phyloP scores from a whole-genome alignment of 2,797 vertebrate genomes.

The Typhlichthys subterraneus region DNA sequence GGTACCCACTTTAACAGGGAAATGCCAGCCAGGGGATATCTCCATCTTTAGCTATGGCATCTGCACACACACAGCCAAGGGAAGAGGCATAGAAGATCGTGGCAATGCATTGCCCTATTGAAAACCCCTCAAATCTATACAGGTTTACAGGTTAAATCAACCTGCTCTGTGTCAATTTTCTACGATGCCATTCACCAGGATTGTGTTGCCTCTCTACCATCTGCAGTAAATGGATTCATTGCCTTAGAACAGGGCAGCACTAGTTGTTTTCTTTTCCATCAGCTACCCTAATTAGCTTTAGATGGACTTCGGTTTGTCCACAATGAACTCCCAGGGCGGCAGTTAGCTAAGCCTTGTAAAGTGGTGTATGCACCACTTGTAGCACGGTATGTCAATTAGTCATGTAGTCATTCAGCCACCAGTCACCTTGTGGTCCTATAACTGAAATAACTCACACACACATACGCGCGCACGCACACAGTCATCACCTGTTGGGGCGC shows the following conservation, averaged over 20 bases:
- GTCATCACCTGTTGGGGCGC: constrained; percentile 6
- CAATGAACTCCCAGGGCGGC: constrained; percentile 56
- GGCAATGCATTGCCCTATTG: constrained; percentile 26
- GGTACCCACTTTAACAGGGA: constrained; percentile 56
- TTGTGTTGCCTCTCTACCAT: not conserved
- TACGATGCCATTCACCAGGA: not conserved
- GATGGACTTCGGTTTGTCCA: constrained; percentile 26
- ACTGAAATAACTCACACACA: constrained; percentile 6
- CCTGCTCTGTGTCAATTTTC: not conserved
- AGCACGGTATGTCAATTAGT: constrained; percentile 52
- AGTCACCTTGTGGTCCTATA: constrained; percentile 55
- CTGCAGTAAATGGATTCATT: not conserved
- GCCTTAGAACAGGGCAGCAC: constrained; percentile 5
- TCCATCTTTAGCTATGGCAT: constrained; percentile 62
- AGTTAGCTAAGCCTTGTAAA: constrained; percentile 64
- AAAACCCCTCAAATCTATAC: constrained; percentile 29
- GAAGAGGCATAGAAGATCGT: constrained; percentile 9
- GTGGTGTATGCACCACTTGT: constrained; percentile 43
- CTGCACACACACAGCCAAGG: constrained; percentile 33
- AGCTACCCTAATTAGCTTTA: constrained; percentile 46
- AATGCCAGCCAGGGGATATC: constrained; percentile 63
- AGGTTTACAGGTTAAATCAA: constrained; percentile 14
- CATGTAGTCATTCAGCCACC: constrained; percentile 37
- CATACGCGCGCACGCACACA: constrained; percentile 48
- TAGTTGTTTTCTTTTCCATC: not conserved